Evolutionary conservation across 2,113 vertebrate species (phyloP), one percentile per base, ranked within the genome.

Genomic region (Cinclus cinclus): DNA sequence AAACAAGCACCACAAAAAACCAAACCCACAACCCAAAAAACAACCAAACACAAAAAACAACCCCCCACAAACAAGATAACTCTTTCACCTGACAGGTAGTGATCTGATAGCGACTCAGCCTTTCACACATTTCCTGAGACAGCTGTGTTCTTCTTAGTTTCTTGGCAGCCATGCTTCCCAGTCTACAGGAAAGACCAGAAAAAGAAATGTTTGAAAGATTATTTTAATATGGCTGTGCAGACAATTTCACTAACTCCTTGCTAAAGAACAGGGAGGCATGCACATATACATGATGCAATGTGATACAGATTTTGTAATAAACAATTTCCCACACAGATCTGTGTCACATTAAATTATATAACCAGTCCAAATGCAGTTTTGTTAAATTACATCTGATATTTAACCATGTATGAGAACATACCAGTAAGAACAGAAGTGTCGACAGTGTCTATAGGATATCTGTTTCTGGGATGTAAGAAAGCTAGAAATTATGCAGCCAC

Each of bases 101-200:
- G 71, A 98, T 97, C 62, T 98, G 98, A 93, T 98, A 94, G 64
- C 97, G 98, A 80, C 94, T 97, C 71, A 98, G 83, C 75, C 97
- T 97, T 42, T 98, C 98, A 97, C 98, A 98, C 13, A 98, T 80
- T 35, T 98, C 98, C 50, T 96, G 93, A 62, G 98, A 94, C 65
- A 98, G 95, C 25, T 90, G 97, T 56, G 97, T 96, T 97, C 98
- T 97, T 94, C 97, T 97, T 41, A 98, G 89, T 80, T 98, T 98
- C 96, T 98, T 98, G 88, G 91, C 89, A 84, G 98, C 94, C 98
- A 98, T 98, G 25, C 17, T 90, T 76, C 41, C 30, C 83, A 70
- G 55, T 24, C 82, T 95, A 67, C 81, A 65, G 12, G 33, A 27
- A 4, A 89, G 90, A 95, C 39, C 4, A 30, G 28, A 93, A 53